Evolutionary conservation across 2,888 invertebrate genomes (phyloP).

Genomic region (Autographa pulchrina): DNA sequence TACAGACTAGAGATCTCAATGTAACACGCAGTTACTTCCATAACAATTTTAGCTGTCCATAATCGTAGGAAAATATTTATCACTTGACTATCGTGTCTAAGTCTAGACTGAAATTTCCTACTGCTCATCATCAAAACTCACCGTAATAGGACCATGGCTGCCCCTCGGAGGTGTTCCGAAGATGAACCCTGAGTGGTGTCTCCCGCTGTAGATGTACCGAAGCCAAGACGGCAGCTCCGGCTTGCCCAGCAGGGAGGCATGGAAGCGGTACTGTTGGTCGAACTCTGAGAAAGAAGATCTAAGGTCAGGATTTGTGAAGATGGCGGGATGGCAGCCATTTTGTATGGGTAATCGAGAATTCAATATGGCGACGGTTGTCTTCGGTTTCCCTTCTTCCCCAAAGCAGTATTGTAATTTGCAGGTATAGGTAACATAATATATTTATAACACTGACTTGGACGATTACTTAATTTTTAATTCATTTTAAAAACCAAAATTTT

Average conservation of each 20-base stretch:
- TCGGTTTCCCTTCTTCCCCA: background rate
- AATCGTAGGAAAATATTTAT: no score
- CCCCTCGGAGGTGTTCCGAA: constrained; percentile 95
- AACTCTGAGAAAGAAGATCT: constrained; percentile 77
- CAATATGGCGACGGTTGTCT: background rate
- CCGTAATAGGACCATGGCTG: constrained; percentile 75
- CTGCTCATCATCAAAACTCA: constrained; percentile 64
- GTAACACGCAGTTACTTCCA: no score
- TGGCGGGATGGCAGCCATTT: background rate
- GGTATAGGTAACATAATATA: no score
- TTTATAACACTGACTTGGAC: no score
- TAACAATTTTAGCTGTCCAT: no score
- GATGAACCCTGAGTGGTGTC: constrained; percentile 94
- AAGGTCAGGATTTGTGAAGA: background rate
- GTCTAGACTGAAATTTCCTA: no score
- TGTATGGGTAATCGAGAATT: background rate
- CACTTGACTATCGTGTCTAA: no score
- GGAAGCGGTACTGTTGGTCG: constrained; percentile 91
- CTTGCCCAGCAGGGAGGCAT: constrained; percentile 92
- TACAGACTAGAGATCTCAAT: no score
- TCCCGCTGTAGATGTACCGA: constrained; percentile 94
- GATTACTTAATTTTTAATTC: no score
- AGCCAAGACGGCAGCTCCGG: constrained; percentile 97
- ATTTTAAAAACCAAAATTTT: no score
- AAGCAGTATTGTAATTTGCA: background rate